A percentile compares a stretch with the other conserved stretches of the same genome.
These are phyloP conservation scores for Cyprinodon tularosa DNA, from an alignment of 2,113 vertebrate genomes.

Conservation along the genomic window DNA sequence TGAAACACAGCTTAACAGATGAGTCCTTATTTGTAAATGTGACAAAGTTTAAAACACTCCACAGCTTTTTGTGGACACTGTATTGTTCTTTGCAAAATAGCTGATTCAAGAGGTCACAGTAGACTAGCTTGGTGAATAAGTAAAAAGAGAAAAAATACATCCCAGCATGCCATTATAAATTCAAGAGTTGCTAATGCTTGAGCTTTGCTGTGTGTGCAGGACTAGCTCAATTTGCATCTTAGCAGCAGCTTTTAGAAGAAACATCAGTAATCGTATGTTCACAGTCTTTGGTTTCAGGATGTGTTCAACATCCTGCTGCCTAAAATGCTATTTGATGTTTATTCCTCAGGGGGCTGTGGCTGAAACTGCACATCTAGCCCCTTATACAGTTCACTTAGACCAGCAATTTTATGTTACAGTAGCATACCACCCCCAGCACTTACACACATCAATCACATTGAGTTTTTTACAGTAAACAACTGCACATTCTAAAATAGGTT, in stretches of 20 bases:
- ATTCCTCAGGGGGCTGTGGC: slow-evolving; percentile 55
- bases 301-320: slow-evolving; percentile 61
- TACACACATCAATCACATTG: slow-evolving; percentile 55
- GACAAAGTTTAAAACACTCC: background rate
- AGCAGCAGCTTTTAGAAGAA: slow-evolving; percentile 54
- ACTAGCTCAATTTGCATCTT: slow-evolving; percentile 54
- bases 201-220: slow-evolving; percentile 67
- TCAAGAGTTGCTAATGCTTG: slow-evolving; percentile 55
- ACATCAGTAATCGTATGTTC: slow-evolving; percentile 64
- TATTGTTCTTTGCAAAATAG: slow-evolving; percentile 32
- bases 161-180: slow-evolving; percentile 66
- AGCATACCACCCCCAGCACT: slow-evolving; percentile 38
- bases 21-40: background rate
- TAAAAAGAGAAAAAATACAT: slow-evolving; percentile 29
- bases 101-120: slow-evolving; percentile 41
- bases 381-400: slow-evolving; percentile 61
- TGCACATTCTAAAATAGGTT: slow-evolving; percentile 44
- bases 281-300: slow-evolving; percentile 69
- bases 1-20: background rate
- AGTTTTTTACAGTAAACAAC: slow-evolving; percentile 51
- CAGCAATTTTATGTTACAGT: slow-evolving; percentile 53
- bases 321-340: slow-evolving; percentile 67
- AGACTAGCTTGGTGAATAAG: slow-evolving; percentile 31
- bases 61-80: slow-evolving; percentile 1
- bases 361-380: slow-evolving; percentile 60